These are phyloP conservation scores for Tiphia femorata DNA, from an alignment of 2,888 invertebrate genomes.

Conservation along the genomic window DNA sequence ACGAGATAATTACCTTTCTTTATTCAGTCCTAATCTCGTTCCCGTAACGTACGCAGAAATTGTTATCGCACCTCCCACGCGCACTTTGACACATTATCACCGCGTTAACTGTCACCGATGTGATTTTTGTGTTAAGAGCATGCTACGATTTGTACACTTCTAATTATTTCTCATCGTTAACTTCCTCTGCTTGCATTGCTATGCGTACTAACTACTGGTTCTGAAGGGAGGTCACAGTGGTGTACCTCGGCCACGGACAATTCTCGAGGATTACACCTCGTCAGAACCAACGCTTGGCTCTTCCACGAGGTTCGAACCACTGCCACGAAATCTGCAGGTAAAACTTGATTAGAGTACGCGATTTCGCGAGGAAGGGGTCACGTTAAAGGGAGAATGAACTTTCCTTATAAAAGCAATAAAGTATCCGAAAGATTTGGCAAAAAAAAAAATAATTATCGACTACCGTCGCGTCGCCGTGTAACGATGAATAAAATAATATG, in stretches of 20 bases:
- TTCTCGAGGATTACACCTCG: slow-evolving; percentile 67
- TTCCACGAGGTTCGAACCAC: slow-evolving; percentile 63
- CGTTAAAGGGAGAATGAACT: slow-evolving; percentile 2
- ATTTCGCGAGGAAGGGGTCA: slow-evolving; percentile 4
- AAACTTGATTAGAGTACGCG: slow-evolving; percentile 44
- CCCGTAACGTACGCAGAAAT: slow-evolving; percentile 4
- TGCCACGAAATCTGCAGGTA: slow-evolving; percentile 66
- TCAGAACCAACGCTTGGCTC: slow-evolving; percentile 64
- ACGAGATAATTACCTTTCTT: too few species aligned
- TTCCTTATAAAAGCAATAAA: too few species aligned
- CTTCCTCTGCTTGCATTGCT: slow-evolving; percentile 65
- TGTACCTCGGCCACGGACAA: slow-evolving; percentile 66
- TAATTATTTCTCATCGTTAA: slow-evolving; percentile 58
- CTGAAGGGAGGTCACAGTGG: slow-evolving; percentile 68
- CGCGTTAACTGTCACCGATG: too few species aligned
- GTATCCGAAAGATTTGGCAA: too few species aligned
- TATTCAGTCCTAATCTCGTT: too few species aligned
- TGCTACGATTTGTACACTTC: slow-evolving; percentile 39
- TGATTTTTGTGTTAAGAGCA: slow-evolving; percentile 36
- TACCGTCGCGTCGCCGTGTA: too few species aligned
- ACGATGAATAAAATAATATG: too few species aligned
- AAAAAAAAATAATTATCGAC: too few species aligned
- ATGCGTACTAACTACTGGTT: slow-evolving; percentile 68
- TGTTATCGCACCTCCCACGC: neutral
- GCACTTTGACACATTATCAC: slow-evolving; percentile 2